Evolutionary conservation across 2,888 invertebrate species (phyloP).

Genomic region (Coenonympha glycerion): DNA sequence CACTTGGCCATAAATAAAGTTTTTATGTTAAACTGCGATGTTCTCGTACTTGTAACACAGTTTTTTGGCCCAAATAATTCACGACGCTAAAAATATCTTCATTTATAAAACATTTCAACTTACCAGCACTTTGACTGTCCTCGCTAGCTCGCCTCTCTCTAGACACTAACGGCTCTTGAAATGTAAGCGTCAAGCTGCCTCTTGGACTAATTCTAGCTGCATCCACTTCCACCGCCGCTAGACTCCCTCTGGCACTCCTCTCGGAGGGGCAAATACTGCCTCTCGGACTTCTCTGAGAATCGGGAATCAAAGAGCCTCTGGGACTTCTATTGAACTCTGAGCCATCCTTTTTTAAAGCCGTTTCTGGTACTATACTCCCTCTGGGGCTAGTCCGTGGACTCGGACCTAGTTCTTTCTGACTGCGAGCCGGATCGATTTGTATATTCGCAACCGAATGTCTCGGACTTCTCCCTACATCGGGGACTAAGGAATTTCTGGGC

Average conservation of each 20-base stretch:
- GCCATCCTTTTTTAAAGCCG: conserved; percentile 63
- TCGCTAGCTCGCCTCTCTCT: conserved; percentile 76
- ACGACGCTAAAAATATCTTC: not conserved
- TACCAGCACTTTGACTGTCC: conserved; percentile 74
- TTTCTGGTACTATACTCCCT: conserved; percentile 71
- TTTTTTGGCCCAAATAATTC: no score
- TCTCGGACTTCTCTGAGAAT: conserved; percentile 76
- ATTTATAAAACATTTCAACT: conserved; percentile 26
- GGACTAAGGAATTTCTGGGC: conserved; percentile 77
- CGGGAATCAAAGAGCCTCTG: conserved; percentile 77
- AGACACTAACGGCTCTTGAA: conserved; percentile 76
- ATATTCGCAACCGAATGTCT: conserved; percentile 75
- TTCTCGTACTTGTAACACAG: no score
- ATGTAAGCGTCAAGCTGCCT: conserved; percentile 77
- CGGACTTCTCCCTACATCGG: conserved; percentile 77
- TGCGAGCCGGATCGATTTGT: conserved; percentile 61
- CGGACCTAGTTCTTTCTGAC: conserved; percentile 68
- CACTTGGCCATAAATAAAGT: no score
- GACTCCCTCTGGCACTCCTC: conserved; percentile 62
- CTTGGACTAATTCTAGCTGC: conserved; percentile 69
- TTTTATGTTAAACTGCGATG: no score
- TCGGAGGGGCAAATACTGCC: conserved; percentile 77
- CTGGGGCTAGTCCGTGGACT: conserved; percentile 76
- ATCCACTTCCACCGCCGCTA: conserved; percentile 57
- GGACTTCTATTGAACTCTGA: conserved; percentile 69